phyloP scores from a whole-genome alignment of 2,113 vertebrate species.

The Oryzias melastigma region DNA sequence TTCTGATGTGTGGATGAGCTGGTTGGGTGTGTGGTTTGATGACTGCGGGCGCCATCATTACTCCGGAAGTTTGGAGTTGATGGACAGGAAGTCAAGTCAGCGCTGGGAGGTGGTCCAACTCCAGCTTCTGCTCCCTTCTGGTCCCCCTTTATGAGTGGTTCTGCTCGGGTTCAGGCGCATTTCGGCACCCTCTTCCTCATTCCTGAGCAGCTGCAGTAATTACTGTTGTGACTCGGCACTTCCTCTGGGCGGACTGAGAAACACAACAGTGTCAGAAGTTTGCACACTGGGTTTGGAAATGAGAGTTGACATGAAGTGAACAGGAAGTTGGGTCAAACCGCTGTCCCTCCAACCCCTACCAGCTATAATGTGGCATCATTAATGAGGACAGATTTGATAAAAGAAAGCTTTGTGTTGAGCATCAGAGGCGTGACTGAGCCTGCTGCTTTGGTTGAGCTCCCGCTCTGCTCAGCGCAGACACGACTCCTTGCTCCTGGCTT shows the following conservation, averaged over 20 bases:
- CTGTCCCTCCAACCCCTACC: background rate
- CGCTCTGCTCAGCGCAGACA: constrained; percentile 44
- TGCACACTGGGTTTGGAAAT: background rate
- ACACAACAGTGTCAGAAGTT: constrained; percentile 8
- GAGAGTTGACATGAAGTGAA: constrained; percentile 7
- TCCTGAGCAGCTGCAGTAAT: constrained; percentile 39
- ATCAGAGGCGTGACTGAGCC: background rate
- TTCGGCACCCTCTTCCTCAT: constrained; percentile 23
- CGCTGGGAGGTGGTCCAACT: background rate
- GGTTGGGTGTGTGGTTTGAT: constrained; percentile 9
- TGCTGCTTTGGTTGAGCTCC: constrained; percentile 3
- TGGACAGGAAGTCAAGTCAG: constrained; percentile 13
- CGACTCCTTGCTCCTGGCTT: constrained; percentile 45
- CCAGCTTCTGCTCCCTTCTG: background rate
- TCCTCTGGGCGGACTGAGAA: constrained; percentile 55
- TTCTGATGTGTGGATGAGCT: background rate
- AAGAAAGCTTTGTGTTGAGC: background rate
- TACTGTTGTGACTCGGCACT: constrained; percentile 49
- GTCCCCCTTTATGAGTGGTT: too few species aligned
- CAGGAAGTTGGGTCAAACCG: background rate
- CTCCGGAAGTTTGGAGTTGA: background rate
- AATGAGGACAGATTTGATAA: background rate
- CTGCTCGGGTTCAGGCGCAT: background rate
- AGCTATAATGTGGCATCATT: background rate
- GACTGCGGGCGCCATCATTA: constrained; percentile 10